phyloP scores from a whole-genome alignment of 2,797 vertebrate genomes.

The Glyptemys insculpta region DNA sequence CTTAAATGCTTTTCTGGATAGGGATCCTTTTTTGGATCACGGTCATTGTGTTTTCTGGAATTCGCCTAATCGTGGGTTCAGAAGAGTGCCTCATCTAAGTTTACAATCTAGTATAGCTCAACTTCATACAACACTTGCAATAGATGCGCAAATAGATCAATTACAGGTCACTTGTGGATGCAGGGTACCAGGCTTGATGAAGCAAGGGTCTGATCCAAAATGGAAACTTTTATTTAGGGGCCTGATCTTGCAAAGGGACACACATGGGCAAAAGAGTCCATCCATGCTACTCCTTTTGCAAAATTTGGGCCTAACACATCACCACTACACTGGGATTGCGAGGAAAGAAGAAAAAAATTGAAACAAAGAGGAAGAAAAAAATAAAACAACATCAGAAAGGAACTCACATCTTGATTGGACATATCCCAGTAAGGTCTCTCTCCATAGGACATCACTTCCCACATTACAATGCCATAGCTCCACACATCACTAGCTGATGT shows the following conservation, averaged over 20 bases:
- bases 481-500: constrained; percentile 97
- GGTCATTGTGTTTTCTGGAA: not conserved
- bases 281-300: not conserved
- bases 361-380: not conserved
- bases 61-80: not conserved
- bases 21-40: not conserved
- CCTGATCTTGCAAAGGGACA: not conserved
- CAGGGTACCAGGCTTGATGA: not conserved
- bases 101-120: not conserved
- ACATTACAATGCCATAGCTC: constrained; percentile 99
- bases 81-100: not conserved
- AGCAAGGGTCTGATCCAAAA: not conserved
- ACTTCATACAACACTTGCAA: not conserved
- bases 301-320: not conserved
- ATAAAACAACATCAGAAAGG: not conserved
- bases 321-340: not conserved
- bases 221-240: not conserved
- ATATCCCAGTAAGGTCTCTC: constrained; percentile 99
- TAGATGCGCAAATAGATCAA: not conserved
- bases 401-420: constrained; percentile 98
- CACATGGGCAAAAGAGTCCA: not conserved
- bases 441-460: constrained; percentile 98
- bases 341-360: accelerated
- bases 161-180: not conserved
- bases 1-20: not conserved